Evolutionary conservation across 1,140 invertebrate genomes (phyloP).

Genomic region (Drosophila guanche): DNA sequence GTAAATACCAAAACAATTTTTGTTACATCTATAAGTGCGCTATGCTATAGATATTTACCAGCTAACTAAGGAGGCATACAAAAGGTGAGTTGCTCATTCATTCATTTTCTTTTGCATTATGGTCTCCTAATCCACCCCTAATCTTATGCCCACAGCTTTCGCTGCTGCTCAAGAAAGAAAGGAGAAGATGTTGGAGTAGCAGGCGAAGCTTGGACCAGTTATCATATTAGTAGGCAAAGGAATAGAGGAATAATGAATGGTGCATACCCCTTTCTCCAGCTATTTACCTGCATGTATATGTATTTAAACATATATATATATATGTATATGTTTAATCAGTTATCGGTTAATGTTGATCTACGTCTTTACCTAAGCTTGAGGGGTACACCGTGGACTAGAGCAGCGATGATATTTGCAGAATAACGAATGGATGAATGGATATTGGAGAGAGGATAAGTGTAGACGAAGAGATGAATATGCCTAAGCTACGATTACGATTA

Average conservation of each 20-base stretch:
- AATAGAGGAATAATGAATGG: slow-evolving; percentile 70
- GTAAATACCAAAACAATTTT: slow-evolving; percentile 72
- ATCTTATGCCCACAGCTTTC: slow-evolving; percentile 27
- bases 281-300: slow-evolving; percentile 42
- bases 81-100: slow-evolving; percentile 54
- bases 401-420: slow-evolving; percentile 16
- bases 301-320: slow-evolving; percentile 33
- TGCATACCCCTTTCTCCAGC: slow-evolving; percentile 63
- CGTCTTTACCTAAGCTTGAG: slow-evolving; percentile 51
- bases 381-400: slow-evolving; percentile 47
- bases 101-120: background rate
- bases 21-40: slow-evolving; percentile 74
- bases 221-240: slow-evolving; percentile 75
- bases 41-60: slow-evolving; percentile 65
- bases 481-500: slow-evolving; percentile 66
- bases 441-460: slow-evolving; percentile 20
- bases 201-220: slow-evolving; percentile 71
- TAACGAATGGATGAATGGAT: slow-evolving; percentile 11
- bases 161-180: slow-evolving; percentile 19
- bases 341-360: slow-evolving; percentile 68
- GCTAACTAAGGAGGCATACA: slow-evolving; percentile 73
- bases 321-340: slow-evolving; percentile 46
- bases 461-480: slow-evolving; percentile 46
- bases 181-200: slow-evolving; percentile 2
- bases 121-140: background rate